phyloP scores from a whole-genome alignment of 2,797 vertebrate genomes.

The Holocentrus rufus region DNA sequence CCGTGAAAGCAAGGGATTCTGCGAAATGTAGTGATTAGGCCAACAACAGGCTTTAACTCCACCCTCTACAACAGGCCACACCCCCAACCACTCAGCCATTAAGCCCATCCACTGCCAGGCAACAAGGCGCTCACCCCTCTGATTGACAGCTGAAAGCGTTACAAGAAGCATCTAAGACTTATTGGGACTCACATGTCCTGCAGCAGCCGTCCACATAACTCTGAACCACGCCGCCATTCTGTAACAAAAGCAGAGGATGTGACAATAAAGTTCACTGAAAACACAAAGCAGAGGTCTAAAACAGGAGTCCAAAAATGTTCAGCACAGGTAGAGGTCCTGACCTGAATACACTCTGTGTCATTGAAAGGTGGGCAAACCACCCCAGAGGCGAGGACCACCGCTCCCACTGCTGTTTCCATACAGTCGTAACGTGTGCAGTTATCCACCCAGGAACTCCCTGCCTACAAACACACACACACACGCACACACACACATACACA shows the following conservation, averaged over 20 bases:
- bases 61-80: conserved; percentile 74
- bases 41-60: conserved; percentile 65
- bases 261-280: not conserved
- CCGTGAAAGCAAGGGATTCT: conserved; percentile 47
- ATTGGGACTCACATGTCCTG: conserved; percentile 93
- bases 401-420: conserved; percentile 87
- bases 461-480: conserved; percentile 75
- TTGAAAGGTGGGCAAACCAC: conserved; percentile 95
- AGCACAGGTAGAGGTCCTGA: conserved; percentile 76
- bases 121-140: conserved; percentile 78
- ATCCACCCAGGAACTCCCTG: conserved; percentile 92
- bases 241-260: conserved; percentile 56
- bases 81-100: conserved; percentile 77
- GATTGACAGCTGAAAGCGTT: conserved; percentile 74
- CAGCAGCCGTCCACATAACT: conserved; percentile 96
- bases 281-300: not conserved
- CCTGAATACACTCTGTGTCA: conserved; percentile 96
- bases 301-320: no score
- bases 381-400: conserved; percentile 87
- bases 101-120: conserved; percentile 80
- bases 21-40: conserved; percentile 57
- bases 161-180: conserved; percentile 57
- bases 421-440: conserved; percentile 95
- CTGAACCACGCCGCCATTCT: conserved; percentile 94
- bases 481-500: conserved; percentile 6